A percentile compares a stretch with the other conserved stretches of the same genome.
Conservation (phyloP, 1,140 invertebrate genomes). For the Prorops nasuta region DNA sequence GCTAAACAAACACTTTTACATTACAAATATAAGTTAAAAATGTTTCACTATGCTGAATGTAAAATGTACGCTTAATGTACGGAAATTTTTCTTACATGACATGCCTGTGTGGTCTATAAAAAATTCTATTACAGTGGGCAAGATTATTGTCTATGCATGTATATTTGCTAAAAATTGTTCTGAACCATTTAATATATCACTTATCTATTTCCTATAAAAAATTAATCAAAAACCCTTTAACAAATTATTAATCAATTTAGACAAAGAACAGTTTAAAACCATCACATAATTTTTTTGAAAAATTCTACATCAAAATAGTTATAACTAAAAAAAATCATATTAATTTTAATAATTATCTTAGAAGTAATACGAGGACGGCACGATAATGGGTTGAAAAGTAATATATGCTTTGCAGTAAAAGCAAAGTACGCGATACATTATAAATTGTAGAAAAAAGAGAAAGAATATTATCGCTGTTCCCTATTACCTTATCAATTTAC, state of each 20-base stretch:
- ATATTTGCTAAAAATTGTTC: slow-evolving; percentile 23
- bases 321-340: background rate
- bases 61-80: too few species aligned
- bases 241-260: too few species aligned
- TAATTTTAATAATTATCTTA: slow-evolving; percentile 10
- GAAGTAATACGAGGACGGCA: slow-evolving; percentile 23
- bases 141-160: slow-evolving; percentile 37
- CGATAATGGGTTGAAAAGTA: slow-evolving; percentile 20
- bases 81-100: too few species aligned
- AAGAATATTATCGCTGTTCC: background rate
- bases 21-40: too few species aligned
- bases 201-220: slow-evolving; percentile 4
- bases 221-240: background rate
- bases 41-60: too few species aligned
- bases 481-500: slow-evolving; percentile 3
- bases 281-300: background rate
- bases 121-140: slow-evolving; percentile 20
- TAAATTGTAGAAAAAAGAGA: too few species aligned
- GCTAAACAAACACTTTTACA: too few species aligned
- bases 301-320: background rate
- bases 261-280: too few species aligned
- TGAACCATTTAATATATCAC: background rate
- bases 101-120: too few species aligned
- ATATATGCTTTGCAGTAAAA: too few species aligned
- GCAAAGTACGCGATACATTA: too few species aligned